phyloP scores from a whole-genome alignment of 1,140 invertebrate genomes.

The Amphibalanus amphitrite region DNA sequence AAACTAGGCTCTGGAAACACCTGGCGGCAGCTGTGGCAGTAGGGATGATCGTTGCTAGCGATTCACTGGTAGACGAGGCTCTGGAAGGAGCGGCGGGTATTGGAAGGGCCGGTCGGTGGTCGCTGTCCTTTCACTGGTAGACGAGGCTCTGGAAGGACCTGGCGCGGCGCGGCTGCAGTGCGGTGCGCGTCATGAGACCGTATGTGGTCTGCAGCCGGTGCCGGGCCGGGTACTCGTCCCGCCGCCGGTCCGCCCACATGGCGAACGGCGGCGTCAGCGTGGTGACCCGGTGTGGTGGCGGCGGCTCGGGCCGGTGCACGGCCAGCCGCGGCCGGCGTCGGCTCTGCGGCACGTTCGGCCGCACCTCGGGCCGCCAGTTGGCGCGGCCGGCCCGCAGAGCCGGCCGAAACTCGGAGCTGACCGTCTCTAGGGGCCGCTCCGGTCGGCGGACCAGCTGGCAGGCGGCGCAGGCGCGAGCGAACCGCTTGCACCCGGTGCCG shows the following conservation, averaged over 20 bases:
- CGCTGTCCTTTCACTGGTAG: not conserved
- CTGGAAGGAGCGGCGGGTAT: no score
- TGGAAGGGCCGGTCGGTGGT: no score
- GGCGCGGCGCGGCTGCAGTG: not conserved
- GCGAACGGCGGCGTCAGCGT: not conserved
- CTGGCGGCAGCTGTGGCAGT: no score
- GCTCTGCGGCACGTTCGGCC: not conserved
- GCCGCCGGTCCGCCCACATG: not conserved
- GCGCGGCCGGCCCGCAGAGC: not conserved
- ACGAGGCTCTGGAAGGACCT: not conserved
- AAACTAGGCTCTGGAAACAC: no score
- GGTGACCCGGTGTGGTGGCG: not conserved
- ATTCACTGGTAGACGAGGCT: no score
- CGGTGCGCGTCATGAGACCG: not conserved
- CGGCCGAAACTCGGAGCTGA: not conserved
- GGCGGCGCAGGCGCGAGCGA: not conserved
- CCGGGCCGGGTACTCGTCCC: not conserved
- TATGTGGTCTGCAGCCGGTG: not conserved
- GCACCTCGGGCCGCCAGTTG: not conserved
- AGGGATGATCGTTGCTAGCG: no score
- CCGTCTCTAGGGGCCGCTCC: not conserved
- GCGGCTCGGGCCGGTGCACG: not conserved
- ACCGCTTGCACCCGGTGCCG: no score
- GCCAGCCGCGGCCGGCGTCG: not conserved
- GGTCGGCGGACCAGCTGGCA: not conserved